Evolutionary conservation across 37 sponge, comb jelly and placozoan genomes (phyloP), one percentile per base, ranked within the genome.

Genomic region (Spongia lamella): DNA sequence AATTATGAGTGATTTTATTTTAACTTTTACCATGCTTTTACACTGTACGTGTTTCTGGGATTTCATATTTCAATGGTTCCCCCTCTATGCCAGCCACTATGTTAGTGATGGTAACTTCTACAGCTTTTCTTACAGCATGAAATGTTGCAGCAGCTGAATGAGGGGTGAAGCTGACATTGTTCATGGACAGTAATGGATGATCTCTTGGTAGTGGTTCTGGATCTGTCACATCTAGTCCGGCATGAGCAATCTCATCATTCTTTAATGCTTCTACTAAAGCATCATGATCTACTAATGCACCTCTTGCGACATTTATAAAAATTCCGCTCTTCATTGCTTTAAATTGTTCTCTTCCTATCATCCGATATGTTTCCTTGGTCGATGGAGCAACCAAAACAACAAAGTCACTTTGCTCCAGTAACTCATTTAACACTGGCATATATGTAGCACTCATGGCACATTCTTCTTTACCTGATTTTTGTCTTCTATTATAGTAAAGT

Each of bases 161-260:
- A 0, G 96, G 96, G 0, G 89, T 92, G 70, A 92, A 26, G 38
- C 69, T 61, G 15, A 91, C 73, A 53, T 95, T 95, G 51, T 56
- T 53, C 50, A 92, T 57, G 13, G 57, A 40, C 34, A 95, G 81
- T 49, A 95, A 86, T 38, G 83, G 61, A 63, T 95, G 96, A 66
- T 91, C 86, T 21, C 83, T 66, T 37, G 96, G 93, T 51, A 95
- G 84, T 50, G 90, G 93, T 57, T 92, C 90, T 32, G 96, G 96
- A 59, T 91, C 89, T 20, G 92, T 95, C 53, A 92, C 93, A 61
- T 95, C 96, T 43, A 95, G 69, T 24, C 88, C 96, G 11, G 96
- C 96, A 37, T 81, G 85, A 21, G 69, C 74, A n/a, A 94, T 91
- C 26, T 20, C 50, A n/a, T 79, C 77, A 24, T 15, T 33, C 38